Evolutionary conservation across 2,113 vertebrate species (phyloP).

Genomic region (Lethenteron reissneri): DNA sequence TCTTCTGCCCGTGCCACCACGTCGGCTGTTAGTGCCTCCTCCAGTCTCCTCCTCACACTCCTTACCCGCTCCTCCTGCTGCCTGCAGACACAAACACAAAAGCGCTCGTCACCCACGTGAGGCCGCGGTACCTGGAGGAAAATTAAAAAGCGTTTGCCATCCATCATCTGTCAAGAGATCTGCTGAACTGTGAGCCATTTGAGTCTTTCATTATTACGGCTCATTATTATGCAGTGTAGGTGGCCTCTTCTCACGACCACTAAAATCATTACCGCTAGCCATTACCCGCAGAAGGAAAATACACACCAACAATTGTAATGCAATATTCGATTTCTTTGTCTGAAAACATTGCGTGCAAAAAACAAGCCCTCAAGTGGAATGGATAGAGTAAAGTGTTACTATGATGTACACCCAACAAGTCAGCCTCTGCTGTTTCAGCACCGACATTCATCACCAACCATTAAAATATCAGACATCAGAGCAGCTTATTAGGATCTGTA

Average conservation of each 20-base stretch:
- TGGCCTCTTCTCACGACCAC: neutral
- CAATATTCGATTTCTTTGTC: too few relatives aligned
- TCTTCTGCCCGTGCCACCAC: constrained; percentile 45
- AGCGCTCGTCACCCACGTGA: neutral
- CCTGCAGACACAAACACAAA: constrained; percentile 22
- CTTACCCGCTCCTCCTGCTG: constrained; percentile 66
- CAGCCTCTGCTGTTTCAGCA: too few relatives aligned
- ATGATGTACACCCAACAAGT: too few relatives aligned
- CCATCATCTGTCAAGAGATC: neutral
- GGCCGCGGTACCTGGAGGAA: neutral
- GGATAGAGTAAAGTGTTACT: too few relatives aligned
- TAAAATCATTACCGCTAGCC: too few relatives aligned
- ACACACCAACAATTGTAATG: too few relatives aligned
- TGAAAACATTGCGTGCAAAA: too few relatives aligned
- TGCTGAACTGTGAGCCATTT: neutral
- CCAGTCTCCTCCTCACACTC: constrained; percentile 54
- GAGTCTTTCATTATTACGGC: neutral
- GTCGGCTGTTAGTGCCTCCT: constrained; percentile 65
- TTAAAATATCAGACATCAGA: too few relatives aligned
- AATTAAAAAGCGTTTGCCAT: neutral
- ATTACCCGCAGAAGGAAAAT: too few relatives aligned
- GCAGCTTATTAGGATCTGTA: too few relatives aligned
- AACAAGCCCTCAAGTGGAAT: too few relatives aligned
- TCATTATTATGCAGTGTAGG: neutral
- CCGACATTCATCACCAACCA: too few relatives aligned